A percentile compares a stretch with the other conserved stretches of the same genome.
phyloP scores from a whole-genome alignment of 2,113 vertebrate genomes.

The Pteruthius melanotis region DNA sequence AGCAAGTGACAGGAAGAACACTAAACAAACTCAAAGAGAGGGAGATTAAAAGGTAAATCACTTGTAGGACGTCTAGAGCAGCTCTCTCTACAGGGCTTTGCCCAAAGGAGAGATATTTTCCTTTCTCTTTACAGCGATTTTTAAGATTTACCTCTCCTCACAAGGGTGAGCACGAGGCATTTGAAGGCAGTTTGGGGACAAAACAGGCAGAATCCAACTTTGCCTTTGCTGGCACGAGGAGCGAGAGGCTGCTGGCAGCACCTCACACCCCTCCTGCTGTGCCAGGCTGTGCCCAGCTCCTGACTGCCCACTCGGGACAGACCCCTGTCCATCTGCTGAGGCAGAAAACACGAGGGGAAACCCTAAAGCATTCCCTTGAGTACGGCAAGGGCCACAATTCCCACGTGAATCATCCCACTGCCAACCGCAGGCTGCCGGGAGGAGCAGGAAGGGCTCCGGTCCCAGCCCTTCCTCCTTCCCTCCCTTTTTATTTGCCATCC shows the following conservation, averaged over 20 bases:
- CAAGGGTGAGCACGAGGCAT: neutral
- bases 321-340: neutral
- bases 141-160: neutral
- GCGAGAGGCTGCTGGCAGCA: neutral
- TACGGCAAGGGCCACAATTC: neutral
- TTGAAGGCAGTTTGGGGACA: neutral
- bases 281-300: neutral
- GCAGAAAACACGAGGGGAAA: neutral
- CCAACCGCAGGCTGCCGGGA: neutral
- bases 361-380: neutral
- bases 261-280: neutral
- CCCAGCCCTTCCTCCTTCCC: conserved; percentile 7
- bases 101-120: neutral
- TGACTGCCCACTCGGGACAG: neutral
- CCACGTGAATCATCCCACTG: rapidly evolving
- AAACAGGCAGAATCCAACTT: neutral
- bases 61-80: neutral
- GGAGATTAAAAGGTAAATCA: neutral
- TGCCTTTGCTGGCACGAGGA: neutral
- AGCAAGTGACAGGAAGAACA: neutral
- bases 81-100: neutral
- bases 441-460: neutral
- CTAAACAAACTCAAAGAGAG: neutral
- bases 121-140: neutral
- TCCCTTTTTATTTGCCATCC: neutral